Base-by-base conservation (phyloP, 2,797 vertebrate species). In the Serranus cabrilla region DNA sequence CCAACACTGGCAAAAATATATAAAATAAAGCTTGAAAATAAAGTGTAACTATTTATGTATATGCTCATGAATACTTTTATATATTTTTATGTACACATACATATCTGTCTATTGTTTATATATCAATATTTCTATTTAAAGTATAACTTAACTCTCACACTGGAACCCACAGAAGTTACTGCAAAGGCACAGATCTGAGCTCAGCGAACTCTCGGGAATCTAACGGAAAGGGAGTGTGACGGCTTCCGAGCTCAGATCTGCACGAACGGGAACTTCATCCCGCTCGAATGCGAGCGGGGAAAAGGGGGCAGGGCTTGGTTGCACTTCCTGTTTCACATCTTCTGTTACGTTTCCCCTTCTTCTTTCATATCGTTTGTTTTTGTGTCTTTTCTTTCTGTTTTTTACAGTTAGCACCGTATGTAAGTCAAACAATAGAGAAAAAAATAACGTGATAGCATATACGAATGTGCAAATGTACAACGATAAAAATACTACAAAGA, bases 381-480 rank as follows among this genome's bases (percentile, higher is more conserved):
- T 93, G 89, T 89, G 77, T 90, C 71, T 92, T 91, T 92, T 91
- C 79, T 82, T 87, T 85, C 79, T 85, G 81, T 82, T 90, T 91
- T 91, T 93, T 90, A 94, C 92, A 93, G 90, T 96, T 97, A 99
- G 97, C 97, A 98, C 97, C 97, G 95, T 97, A 96, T 96, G 94
- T 95, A 91, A 92, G 94, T 96, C 93, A 96, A 95, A 96, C 93
- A 93, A 92, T 93, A 95, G 94, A 94, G 90, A 90, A 91, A 93
- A 85, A 92, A 96, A 93, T 57, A 94, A 92, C 91, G 94, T 93
- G 95, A 96, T 95, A 96, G 95, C 94, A 86, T 93, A 84, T 90
- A 91, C 93, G 93, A 96, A 97, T 99, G 97, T 99, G 97, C 98
- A 99, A 98, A 98, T 97, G 94, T 98, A 98, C 97, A 97, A 97